A percentile compares a stretch with the other conserved stretches of the same genome.
Evolutionary conservation across 1,140 invertebrate genomes (phyloP).

Genomic region (Centruroides vittatus): DNA sequence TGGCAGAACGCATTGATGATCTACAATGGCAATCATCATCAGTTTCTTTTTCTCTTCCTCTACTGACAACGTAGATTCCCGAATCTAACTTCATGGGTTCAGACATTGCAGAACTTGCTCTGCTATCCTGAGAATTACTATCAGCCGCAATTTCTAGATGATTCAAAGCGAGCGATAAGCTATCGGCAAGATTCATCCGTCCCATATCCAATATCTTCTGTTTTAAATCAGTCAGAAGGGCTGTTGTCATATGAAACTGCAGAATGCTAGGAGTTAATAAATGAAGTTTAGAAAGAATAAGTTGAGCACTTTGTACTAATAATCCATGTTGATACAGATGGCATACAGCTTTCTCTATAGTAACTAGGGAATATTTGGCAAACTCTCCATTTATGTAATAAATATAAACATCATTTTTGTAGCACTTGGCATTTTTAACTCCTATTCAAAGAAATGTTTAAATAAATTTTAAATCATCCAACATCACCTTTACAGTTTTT

Average conservation of each 20-base stretch:
- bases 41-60: conserved; percentile 3
- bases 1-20: conserved; percentile 6
- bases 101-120: conserved; percentile 15
- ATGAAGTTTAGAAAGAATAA: conserved; percentile 8
- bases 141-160: conserved; percentile 11
- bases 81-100: conserved; percentile 14
- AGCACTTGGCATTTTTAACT: conserved; percentile 10
- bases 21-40: conserved; percentile 4
- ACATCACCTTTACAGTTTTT: too few relatives aligned
- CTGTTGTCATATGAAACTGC: conserved; percentile 9
- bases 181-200: conserved; percentile 7
- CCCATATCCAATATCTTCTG: conserved; percentile 12
- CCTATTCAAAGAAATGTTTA: background rate
- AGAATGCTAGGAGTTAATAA: conserved; percentile 6
- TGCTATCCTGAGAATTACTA: conserved; percentile 12
- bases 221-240: conserved; percentile 9
- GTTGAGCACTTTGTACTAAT: conserved; percentile 9
- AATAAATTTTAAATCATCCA: too few relatives aligned
- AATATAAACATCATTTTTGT: conserved; percentile 9
- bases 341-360: conserved; percentile 12
- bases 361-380: conserved; percentile 7
- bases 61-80: conserved; percentile 13
- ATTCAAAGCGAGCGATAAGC: conserved; percentile 10
- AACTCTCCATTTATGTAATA: conserved; percentile 9
- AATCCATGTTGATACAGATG: conserved; percentile 10